Base-by-base conservation (phyloP, 2,797 vertebrate species). In the Florisuga fusca region DNA sequence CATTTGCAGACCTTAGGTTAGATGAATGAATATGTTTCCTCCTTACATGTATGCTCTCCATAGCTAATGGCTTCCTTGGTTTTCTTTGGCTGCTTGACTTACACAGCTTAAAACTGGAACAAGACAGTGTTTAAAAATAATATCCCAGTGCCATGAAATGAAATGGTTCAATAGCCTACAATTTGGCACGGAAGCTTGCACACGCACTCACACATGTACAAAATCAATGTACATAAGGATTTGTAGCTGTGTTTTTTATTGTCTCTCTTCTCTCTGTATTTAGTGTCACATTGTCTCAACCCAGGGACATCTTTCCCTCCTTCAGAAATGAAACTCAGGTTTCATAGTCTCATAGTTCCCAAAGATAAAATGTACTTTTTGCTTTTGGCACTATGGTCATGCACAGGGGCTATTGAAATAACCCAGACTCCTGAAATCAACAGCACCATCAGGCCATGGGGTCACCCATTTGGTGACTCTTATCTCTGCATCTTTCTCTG, bases 391-490 rank as follows among this genome's bases (percentile, higher is more conserved):
- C 7, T 31, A 15, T 6, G 9, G 46, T 10, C 31, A 21, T 51
- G 67, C 15, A 10, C n/a, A 58, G 17, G n/a, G 36, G 17, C 29
- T 69, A 5, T 3, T 43, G 86, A 86, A 88, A 77, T n/a, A 67
- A 74, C 6, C 0, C 1, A 10, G 23, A 61, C 4, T 53, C 10
- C 69, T 50, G 27, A 81, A 61, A 31, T 68, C 69, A 80, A 16
- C 15, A 73, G 9, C 20, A 34, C 6, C 38, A 51, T 69, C 26
- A 69, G 48, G 19, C 34, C 57, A 26, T 6, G 10, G 14, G 12
- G 7, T 45, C 33, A 76, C 10, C 12, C 46, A 12, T 79, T 72
- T 0, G 0, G 6, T 23, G 4, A 5, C 27, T 68, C n/a, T 29
- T 55, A 54, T 75, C 45, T 22, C 25, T 46, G 4, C 16, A 5